Base-by-base conservation (phyloP, 30 jellyfish, hydroid and myxozoan species). In the Hydra vulgaris region DNA sequence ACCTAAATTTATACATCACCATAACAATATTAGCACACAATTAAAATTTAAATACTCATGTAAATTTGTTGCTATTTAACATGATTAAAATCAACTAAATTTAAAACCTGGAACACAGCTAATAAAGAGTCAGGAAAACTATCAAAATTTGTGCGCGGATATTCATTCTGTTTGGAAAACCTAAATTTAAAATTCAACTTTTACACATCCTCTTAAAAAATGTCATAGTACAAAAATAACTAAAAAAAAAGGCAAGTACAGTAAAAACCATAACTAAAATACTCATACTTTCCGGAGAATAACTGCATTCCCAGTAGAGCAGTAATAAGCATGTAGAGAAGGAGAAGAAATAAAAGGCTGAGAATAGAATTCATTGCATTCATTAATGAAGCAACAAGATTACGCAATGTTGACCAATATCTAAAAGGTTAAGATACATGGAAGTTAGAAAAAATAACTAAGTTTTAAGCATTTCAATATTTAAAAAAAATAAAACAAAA, bases 301-400 rank as follows among this genome's bases (percentile, higher is more conserved):
- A 91, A 40, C 86, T 91, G 98, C 98, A 91, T 91, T 7, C 98
- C 98, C 22, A 91, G 86, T 18, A 91, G 72, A 27, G 96, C 96
- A 15, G 96, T 83, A 19, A 91, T 91, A 20, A 91, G 96, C 73
- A 91, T 86, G 82, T 86, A 91, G 72, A 91, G 86, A 66, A 83
- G 87, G 69, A 91, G 87, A 20, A 91, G 89, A 67, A 91, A 91
- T 88, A 91, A 86, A 67, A 91, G 73, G 27, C 96, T 86, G 20
- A 91, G 84, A 73, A 91, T 91, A 0, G 98, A 86, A 25, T 91
- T 91, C 98, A 91, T 91, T 61, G 96, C 98, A 83, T 91, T 91
- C 98, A 91, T 91, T 77, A 91, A 81, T 40, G 98, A 91, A 26
- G 96, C 77, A 78, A 91, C 91, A 73, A 91, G 86, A 27, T 91